Conservation (phyloP, 2,888 invertebrate genomes). For the Temnothorax ravouxi region DNA sequence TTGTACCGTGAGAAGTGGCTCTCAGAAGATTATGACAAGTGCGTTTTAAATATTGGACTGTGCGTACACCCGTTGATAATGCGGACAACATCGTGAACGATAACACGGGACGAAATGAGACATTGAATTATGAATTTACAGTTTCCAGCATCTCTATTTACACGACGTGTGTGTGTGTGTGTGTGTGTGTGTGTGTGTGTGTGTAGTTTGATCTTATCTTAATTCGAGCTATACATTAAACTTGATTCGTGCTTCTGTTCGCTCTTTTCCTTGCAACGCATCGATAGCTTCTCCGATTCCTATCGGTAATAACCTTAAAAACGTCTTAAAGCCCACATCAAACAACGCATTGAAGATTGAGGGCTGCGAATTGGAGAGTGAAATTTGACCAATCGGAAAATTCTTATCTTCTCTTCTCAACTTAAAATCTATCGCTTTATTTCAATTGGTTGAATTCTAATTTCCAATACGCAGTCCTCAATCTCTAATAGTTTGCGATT, state of each 20-base stretch:
- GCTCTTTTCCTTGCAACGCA: background rate
- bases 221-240: background rate
- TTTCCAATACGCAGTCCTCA: background rate
- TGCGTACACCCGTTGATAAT: background rate
- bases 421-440: too few species aligned
- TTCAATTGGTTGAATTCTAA: background rate
- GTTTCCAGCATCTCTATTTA: background rate
- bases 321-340: too few species aligned
- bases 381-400: background rate
- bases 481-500: background rate
- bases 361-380: background rate
- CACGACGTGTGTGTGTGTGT: background rate
- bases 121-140: background rate
- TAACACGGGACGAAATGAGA: background rate
- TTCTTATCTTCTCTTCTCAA: background rate
- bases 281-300: background rate
- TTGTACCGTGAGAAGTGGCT: background rate
- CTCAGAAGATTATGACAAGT: background rate
- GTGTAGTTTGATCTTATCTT: background rate
- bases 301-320: too few species aligned
- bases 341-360: background rate
- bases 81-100: background rate
- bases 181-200: too few species aligned
- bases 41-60: slow-evolving; percentile 17
- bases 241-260: background rate